Percentiles rank a stretch among this genome's conserved stretches.
Conservation (phyloP, 2,113 vertebrate species). For the Copsychus sechellarum region DNA sequence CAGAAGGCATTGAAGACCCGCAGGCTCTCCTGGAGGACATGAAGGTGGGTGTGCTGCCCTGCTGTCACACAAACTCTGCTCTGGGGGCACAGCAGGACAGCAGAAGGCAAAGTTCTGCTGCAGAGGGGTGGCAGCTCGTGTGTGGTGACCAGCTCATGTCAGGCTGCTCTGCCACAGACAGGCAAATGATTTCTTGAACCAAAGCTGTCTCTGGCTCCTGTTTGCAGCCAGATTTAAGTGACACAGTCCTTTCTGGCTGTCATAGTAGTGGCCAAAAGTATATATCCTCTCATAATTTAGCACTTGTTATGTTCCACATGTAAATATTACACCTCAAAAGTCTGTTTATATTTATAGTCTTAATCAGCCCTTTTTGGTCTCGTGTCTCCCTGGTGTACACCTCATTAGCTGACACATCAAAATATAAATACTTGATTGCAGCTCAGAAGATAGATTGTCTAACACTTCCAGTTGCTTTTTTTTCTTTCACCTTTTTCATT, state of each 20-base stretch:
- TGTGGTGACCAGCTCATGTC: background rate
- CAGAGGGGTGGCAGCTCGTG: background rate
- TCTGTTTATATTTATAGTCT: background rate
- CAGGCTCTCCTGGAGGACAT: constrained; percentile 91
- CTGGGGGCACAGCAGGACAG: background rate
- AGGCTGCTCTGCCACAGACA: background rate
- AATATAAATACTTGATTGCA: background rate
- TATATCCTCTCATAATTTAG: background rate
- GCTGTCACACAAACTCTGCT: background rate
- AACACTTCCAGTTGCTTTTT: background rate
- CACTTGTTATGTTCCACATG: background rate
- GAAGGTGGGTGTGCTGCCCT: constrained; percentile 79
- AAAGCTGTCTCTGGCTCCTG: background rate
- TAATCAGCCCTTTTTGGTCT: background rate
- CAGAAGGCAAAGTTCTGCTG: background rate
- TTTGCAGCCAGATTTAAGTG: background rate
- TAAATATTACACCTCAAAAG: background rate
- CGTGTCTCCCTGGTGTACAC: background rate
- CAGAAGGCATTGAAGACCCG: constrained; percentile 88
- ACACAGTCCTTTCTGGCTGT: background rate
- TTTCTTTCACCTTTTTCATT: constrained; percentile 29
- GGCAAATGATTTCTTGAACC: background rate
- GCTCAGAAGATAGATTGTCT: background rate
- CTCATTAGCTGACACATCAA: background rate
- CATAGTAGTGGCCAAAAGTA: background rate